Conservation (phyloP, 2,888 invertebrate species). For the Melieria picta region DNA sequence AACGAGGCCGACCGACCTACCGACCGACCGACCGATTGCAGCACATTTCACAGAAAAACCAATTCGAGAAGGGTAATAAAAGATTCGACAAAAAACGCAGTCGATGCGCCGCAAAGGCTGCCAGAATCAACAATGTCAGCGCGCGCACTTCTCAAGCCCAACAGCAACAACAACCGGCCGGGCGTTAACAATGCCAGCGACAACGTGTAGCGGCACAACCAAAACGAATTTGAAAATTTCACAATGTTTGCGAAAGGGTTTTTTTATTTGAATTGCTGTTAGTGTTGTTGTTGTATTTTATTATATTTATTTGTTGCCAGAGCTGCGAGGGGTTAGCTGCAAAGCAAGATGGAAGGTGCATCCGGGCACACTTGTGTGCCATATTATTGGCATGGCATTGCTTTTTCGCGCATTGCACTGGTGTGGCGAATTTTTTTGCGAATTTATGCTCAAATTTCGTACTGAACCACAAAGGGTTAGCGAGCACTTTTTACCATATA, state of each 20-base stretch:
- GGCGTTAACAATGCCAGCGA: constrained; percentile 29
- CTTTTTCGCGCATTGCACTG: constrained; percentile 12
- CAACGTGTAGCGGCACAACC: constrained; percentile 56
- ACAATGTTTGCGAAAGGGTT: constrained; percentile 48
- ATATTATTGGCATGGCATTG: constrained; percentile 23
- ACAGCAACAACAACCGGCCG: not conserved
- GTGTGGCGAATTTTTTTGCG: not conserved
- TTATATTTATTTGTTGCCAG: not conserved
- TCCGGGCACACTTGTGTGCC: constrained; percentile 22
- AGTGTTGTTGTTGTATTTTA: not conserved
- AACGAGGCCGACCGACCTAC: constrained; percentile 28
- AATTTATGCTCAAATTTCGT: not conserved
- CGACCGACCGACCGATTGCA: constrained; percentile 6
- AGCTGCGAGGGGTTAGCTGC: constrained; percentile 1
- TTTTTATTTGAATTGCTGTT: constrained; percentile 25
- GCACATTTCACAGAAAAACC: constrained; percentile 63
- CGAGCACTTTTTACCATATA: not conserved
- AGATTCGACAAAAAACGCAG: constrained; percentile 36
- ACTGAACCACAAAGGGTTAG: not conserved
- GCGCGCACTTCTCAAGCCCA: too few species aligned
- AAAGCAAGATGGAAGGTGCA: not conserved
- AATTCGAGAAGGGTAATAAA: constrained; percentile 65
- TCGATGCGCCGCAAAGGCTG: too few species aligned
- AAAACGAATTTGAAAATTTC: constrained; percentile 53
- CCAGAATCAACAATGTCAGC: not conserved